Evolutionary conservation across 2,113 vertebrate species (phyloP).

Genomic region (Petroica traversi): DNA sequence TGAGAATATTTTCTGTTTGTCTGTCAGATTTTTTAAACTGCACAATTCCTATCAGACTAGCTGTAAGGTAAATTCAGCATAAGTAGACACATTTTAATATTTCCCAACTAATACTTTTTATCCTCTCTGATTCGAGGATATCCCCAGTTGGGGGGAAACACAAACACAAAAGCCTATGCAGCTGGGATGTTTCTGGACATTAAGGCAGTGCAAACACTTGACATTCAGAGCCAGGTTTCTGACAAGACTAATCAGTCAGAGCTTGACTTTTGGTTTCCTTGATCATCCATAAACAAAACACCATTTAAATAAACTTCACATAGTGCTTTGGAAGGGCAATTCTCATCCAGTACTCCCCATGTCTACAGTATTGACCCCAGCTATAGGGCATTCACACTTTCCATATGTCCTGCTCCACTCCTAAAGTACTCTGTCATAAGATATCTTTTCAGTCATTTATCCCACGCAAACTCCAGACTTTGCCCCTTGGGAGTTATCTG

Average conservation of each 20-base stretch:
- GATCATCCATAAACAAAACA: background rate
- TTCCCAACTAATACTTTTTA: background rate
- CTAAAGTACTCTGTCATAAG: background rate
- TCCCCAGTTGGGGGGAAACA: background rate
- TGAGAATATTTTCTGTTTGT: background rate
- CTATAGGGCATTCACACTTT: rapidly evolving
- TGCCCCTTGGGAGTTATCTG: background rate
- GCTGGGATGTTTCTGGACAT: background rate
- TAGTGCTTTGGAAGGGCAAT: background rate
- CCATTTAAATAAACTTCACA: background rate
- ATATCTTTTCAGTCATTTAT: background rate
- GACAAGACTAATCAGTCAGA: background rate
- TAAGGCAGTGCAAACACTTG: background rate
- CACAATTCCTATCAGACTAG: background rate
- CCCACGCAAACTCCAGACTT: background rate
- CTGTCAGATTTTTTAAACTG: background rate
- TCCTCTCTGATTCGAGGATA: background rate
- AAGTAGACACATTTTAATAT: background rate
- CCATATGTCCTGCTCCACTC: background rate
- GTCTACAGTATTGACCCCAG: background rate
- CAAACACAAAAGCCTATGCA: background rate
- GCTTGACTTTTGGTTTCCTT: background rate
- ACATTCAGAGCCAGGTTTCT: background rate
- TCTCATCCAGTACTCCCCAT: background rate
- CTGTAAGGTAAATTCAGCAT: background rate